These are phyloP conservation scores for Typhlichthys eigenmanni DNA, from an alignment of 2,797 vertebrate genomes.

Conservation along the genomic window DNA sequence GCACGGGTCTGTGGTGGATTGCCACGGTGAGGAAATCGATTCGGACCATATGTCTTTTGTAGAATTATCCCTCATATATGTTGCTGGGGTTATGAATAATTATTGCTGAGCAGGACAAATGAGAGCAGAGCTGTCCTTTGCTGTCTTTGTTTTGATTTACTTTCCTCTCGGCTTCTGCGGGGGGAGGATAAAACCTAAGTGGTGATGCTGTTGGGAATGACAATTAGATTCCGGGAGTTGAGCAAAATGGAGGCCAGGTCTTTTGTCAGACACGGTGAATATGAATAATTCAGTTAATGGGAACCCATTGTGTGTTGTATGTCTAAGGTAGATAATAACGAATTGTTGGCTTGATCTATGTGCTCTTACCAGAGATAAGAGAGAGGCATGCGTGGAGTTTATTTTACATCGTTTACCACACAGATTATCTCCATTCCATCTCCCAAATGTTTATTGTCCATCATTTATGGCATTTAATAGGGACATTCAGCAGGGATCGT, in stretches of 20 bases:
- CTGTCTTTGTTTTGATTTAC: constrained; percentile 68
- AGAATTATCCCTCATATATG: constrained; percentile 60
- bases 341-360: constrained; percentile 53
- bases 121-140: constrained; percentile 61
- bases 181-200: constrained; percentile 48
- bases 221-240: constrained; percentile 59
- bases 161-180: constrained; percentile 53
- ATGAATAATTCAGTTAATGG: constrained; percentile 68
- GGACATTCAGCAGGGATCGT: constrained; percentile 68
- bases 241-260: constrained; percentile 41
- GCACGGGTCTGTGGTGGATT: constrained; percentile 45
- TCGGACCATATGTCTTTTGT: constrained; percentile 67
- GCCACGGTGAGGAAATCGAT: constrained; percentile 57
- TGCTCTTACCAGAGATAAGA: constrained; percentile 18
- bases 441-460: constrained; percentile 61
- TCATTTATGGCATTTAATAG: constrained; percentile 76
- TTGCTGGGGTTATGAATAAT: constrained; percentile 60
- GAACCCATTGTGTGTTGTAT: constrained; percentile 39
- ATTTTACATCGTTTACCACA: constrained; percentile 12
- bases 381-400: constrained; percentile 11
- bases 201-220: constrained; percentile 45
- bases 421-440: constrained; percentile 47
- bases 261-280: constrained; percentile 57
- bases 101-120: constrained; percentile 64
- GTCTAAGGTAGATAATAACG: constrained; percentile 51